These are phyloP conservation scores for Stegostoma tigrinum DNA, from an alignment of 2,113 vertebrate genomes.

Conservation along the genomic window DNA sequence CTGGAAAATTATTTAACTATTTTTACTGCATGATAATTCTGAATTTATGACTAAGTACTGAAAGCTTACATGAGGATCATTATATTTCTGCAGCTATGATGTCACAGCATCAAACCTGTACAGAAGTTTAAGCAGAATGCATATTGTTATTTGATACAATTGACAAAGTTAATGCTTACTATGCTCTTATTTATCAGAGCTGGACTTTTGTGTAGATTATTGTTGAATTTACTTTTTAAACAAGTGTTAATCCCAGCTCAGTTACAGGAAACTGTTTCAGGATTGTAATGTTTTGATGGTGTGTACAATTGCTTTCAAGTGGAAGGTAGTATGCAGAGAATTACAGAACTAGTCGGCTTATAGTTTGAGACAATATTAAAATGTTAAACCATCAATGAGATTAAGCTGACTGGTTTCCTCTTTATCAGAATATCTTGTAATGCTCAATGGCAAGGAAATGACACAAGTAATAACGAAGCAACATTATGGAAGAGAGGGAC, in stretches of 20 bases:
- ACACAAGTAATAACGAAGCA: no score
- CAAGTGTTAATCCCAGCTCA: neutral
- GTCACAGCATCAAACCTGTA: neutral
- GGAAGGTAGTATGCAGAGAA: neutral
- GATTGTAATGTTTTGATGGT: neutral
- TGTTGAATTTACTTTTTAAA: neutral
- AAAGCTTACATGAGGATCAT: neutral
- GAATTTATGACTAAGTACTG: neutral
- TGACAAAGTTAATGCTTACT: neutral
- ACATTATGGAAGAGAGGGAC: neutral
- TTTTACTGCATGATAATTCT: neutral
- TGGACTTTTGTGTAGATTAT: neutral
- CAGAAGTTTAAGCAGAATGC: neutral
- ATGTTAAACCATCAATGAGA: neutral
- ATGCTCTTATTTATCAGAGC: neutral
- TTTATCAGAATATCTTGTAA: neutral
- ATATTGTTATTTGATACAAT: neutral
- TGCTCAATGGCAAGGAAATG: no score
- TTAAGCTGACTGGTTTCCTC: neutral
- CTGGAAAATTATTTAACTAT: neutral
- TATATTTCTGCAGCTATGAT: neutral
- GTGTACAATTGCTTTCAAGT: neutral
- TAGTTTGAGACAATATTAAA: neutral
- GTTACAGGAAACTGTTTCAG: neutral
- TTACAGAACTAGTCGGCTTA: neutral